These are phyloP conservation scores for Cynaeus angustus DNA, from an alignment of 2,888 invertebrate species.

Conservation along the genomic window DNA sequence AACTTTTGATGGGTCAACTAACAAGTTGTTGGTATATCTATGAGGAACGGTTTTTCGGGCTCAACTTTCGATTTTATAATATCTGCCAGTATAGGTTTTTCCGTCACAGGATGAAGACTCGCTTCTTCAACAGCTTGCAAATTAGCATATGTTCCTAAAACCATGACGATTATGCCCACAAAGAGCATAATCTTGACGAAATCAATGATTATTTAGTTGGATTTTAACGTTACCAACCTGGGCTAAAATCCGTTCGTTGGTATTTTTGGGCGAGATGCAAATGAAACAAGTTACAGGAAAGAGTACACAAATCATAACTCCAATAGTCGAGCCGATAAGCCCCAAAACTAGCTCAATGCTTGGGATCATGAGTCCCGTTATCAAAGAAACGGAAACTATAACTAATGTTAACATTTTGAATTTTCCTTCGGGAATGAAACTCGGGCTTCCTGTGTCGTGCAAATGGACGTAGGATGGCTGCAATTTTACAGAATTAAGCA, in stretches of 20 bases:
- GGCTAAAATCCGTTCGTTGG: conserved; percentile 87
- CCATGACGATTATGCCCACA: conserved; percentile 89
- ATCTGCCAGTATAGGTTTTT: conserved; percentile 44
- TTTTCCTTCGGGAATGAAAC: conserved; percentile 87
- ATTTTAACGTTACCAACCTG: conserved; percentile 75
- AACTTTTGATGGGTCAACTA: background rate
- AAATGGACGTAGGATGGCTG: conserved; percentile 59
- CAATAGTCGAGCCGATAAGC: conserved; percentile 95
- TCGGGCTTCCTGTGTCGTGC: conserved; percentile 76
- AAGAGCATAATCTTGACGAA: conserved; percentile 80
- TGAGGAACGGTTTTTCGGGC: conserved; percentile 31
- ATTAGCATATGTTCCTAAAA: conserved; percentile 93
- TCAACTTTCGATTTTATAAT: conserved; percentile 14
- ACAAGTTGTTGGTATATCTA: conserved; percentile 42
- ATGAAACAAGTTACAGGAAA: conserved; percentile 95
- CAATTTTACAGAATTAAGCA: conserved; percentile 22
- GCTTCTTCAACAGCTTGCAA: conserved; percentile 82
- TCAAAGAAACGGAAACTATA: conserved; percentile 84
- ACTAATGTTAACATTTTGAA: conserved; percentile 89
- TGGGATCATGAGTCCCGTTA: conserved; percentile 90
- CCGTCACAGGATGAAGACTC: conserved; percentile 60
- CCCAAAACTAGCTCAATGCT: conserved; percentile 96
- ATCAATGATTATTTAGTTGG: background rate
- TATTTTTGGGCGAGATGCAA: conserved; percentile 86
- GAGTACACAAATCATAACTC: conserved; percentile 93